Conservation (phyloP, 2,797 vertebrate species). For the Remorina albescens region DNA sequence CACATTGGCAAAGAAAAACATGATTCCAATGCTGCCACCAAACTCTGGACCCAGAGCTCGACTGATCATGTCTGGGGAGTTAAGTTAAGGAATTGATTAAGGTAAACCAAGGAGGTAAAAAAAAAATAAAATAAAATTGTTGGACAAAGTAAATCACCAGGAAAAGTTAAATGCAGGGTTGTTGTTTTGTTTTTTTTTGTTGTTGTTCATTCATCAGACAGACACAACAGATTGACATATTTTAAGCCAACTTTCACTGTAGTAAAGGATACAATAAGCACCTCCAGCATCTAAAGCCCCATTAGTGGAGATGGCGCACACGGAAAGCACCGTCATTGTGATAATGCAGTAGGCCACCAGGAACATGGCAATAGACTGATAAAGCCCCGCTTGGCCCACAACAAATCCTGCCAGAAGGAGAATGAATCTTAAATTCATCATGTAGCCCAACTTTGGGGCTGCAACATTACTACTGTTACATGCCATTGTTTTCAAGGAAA, state of each 20-base stretch:
- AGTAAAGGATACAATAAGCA: constrained; percentile 92
- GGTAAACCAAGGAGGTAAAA: not conserved
- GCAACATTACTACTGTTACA: not conserved
- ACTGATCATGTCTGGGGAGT: constrained; percentile 87
- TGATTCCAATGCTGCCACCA: constrained; percentile 90
- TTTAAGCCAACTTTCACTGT: not conserved
- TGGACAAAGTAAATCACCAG: not conserved
- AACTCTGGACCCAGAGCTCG: constrained; percentile 90
- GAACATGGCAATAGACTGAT: constrained; percentile 88
- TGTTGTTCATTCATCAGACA: not conserved
- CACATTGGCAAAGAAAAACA: constrained; percentile 91
- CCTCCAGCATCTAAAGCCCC: constrained; percentile 92
- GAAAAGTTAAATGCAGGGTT: not conserved
- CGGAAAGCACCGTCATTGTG: constrained; percentile 92
- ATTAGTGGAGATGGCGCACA: constrained; percentile 93
- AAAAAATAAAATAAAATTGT: too few species aligned
- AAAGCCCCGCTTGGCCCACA: constrained; percentile 91
- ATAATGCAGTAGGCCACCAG: constrained; percentile 92
- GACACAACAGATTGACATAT: not conserved
- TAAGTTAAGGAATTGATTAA: constrained; percentile 27
- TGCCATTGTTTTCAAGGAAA: not conserved
- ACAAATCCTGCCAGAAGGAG: constrained; percentile 78
- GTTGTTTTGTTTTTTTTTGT: not conserved
- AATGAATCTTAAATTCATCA: constrained; percentile 9
- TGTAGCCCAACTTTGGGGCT: not conserved